Evolutionary conservation across 2,797 vertebrate genomes (phyloP), one percentile per base, ranked within the genome.

Genomic region (Liparis tanakae): DNA sequence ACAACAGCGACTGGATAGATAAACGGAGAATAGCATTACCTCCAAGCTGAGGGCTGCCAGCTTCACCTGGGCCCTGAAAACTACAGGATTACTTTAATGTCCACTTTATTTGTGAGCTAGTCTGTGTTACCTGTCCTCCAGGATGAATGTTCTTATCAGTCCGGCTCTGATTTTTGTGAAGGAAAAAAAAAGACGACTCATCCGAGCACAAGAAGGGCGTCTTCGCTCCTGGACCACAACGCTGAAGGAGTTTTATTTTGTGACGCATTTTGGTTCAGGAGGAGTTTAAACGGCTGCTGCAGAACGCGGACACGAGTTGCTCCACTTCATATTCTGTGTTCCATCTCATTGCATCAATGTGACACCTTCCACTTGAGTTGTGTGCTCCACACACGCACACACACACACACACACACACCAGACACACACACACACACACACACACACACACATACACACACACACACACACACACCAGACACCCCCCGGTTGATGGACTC

Each of bases 231-330:
- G 8, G 34, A 44, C 39, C 33, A 41, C 10, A 57, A 10, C 41
- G 17, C 20, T 67, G 15, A 41, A 9, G 48, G 18, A 61, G 6
- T 43, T 56, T 25, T 30, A 30, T 50, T 55, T 15, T 12, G 15
- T 70, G 71, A 64, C 46, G 66, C 56, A 54, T 70, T 48, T 30
- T 46, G 41, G 72, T 82, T 85, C 64, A 83, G 54, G 66, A 41
- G 53, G 53, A 81, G 80, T 83, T 84, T 43, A 82, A 48, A 67
- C 59, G 18, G 56, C 60, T 37, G 46, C 70, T 67, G 46, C 46
- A 48, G 22, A 56, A 34, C 20, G 30, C 48, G 61, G 63, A 57
- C 34, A 34, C 50, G 62, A 59, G 77, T 74, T 68, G 43, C 67
- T 80, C 67, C 64, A n/a, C 58, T 59, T 82, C 70, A 72, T 63